Evolutionary conservation across 2,113 vertebrate genomes (phyloP).

Genomic region (Pelvicachromis taeniatus): DNA sequence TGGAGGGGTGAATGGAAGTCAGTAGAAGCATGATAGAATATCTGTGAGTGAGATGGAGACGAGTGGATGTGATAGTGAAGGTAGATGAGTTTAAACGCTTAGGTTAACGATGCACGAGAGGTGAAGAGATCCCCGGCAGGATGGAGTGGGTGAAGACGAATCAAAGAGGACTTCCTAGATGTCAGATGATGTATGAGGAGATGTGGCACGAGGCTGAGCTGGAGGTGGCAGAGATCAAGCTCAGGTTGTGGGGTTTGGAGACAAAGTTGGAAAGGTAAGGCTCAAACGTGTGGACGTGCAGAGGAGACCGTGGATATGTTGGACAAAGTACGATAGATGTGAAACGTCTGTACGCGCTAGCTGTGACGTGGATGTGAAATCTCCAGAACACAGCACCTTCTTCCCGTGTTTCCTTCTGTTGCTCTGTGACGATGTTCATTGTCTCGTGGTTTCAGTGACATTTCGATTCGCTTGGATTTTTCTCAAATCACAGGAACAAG

Average conservation of each 20-base stretch:
- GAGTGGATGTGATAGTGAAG: neutral
- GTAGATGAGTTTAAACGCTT: neutral
- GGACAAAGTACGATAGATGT: too few species aligned
- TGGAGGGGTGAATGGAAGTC: neutral
- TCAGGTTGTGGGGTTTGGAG: neutral
- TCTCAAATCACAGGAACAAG: too few species aligned
- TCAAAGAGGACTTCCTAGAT: fast-evolving
- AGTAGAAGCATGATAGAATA: fast-evolving
- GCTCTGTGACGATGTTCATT: too few species aligned
- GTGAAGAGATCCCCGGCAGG: neutral
- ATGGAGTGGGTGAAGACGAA: neutral
- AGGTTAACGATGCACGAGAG: neutral
- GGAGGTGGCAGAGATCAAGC: neutral
- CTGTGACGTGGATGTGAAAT: fast-evolving
- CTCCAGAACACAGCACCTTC: neutral
- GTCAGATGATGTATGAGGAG: neutral
- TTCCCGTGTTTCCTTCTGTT: too few species aligned
- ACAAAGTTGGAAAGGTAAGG: fast-evolving
- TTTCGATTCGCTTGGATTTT: too few species aligned
- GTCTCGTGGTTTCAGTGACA: too few species aligned
- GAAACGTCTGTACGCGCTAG: fast-evolving
- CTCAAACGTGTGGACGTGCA: neutral
- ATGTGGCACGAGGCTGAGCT: neutral
- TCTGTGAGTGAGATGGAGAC: fast-evolving
- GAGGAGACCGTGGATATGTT: neutral